Percentiles rank a stretch among this genome's conserved stretches.
These are phyloP conservation scores for Karalla daura DNA, from an alignment of 2,797 vertebrate genomes.

Conservation along the genomic window DNA sequence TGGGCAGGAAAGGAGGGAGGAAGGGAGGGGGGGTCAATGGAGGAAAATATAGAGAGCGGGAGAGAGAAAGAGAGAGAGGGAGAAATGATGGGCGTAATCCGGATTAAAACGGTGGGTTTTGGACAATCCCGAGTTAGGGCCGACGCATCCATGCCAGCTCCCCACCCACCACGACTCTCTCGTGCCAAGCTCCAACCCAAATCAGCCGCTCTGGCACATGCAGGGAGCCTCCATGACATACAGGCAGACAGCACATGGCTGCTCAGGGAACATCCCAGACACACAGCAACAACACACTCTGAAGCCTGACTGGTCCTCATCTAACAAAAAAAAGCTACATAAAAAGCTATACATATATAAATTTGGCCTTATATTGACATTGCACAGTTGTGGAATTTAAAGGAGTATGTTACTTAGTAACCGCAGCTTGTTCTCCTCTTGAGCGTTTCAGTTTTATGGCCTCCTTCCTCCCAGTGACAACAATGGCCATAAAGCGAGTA, in stretches of 20 bases:
- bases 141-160: constrained; percentile 46
- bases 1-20: constrained; percentile 26
- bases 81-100: constrained; percentile 77
- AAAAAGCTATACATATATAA: too few species aligned
- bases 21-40: constrained; percentile 20
- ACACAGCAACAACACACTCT: not conserved
- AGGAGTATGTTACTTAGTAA: too few species aligned
- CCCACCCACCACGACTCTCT: constrained; percentile 48
- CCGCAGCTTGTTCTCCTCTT: too few species aligned
- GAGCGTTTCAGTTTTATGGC: too few species aligned
- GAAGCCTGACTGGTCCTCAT: not conserved
- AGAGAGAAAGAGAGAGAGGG: constrained; percentile 48
- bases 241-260: constrained; percentile 59
- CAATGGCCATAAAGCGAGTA: too few species aligned
- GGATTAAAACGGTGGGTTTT: constrained; percentile 79
- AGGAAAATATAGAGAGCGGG: constrained; percentile 56
- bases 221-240: constrained; percentile 70
- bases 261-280: constrained; percentile 48
- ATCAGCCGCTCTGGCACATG: constrained; percentile 73
- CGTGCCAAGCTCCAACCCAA: constrained; percentile 65
- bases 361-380: too few species aligned
- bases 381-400: too few species aligned
- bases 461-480: too few species aligned
- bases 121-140: constrained; percentile 76
- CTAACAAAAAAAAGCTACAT: not conserved